These are phyloP conservation scores for Scaeva pyrastri DNA, from an alignment of 2,888 invertebrate genomes.

Conservation along the genomic window DNA sequence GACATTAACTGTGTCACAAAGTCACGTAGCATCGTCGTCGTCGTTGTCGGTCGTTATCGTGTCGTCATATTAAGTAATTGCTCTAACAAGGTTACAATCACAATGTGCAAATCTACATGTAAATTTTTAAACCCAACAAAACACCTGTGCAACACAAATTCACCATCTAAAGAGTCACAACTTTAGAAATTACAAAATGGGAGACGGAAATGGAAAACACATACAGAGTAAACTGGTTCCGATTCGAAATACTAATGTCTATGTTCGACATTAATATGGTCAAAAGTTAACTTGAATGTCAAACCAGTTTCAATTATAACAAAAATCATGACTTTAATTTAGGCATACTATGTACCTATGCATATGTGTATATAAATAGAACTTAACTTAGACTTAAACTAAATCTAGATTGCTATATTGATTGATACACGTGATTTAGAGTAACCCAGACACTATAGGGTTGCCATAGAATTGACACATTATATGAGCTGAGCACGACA, in stretches of 20 bases:
- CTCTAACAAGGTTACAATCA: slow-evolving; percentile 38
- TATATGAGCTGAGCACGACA: neutral
- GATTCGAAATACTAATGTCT: slow-evolving; percentile 8
- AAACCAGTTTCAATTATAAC: slow-evolving; percentile 52
- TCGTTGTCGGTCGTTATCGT: slow-evolving; percentile 41
- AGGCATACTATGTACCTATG: neutral
- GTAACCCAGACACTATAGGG: neutral
- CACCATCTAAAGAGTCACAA: slow-evolving; percentile 17
- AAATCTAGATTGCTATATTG: neutral
- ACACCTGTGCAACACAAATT: slow-evolving; percentile 39
- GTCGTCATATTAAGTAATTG: slow-evolving; percentile 37
- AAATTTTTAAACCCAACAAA: slow-evolving; percentile 26
- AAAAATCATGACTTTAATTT: neutral
- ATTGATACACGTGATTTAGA: slow-evolving; percentile 3
- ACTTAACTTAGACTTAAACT: neutral
- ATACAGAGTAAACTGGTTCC: slow-evolving; percentile 61
- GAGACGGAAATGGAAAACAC: slow-evolving; percentile 56
- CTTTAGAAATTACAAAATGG: slow-evolving; percentile 37
- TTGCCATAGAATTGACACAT: neutral
- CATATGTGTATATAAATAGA: neutral
- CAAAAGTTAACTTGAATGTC: slow-evolving; percentile 35
- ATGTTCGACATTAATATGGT: slow-evolving; percentile 46
- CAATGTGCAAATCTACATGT: slow-evolving; percentile 46
- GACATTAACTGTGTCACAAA: neutral
- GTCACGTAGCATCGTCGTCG: slow-evolving; percentile 12